Evolutionary conservation across 2,797 vertebrate species (phyloP), one percentile per base, ranked within the genome.

Genomic region (Mormyrus hasselquistii): DNA sequence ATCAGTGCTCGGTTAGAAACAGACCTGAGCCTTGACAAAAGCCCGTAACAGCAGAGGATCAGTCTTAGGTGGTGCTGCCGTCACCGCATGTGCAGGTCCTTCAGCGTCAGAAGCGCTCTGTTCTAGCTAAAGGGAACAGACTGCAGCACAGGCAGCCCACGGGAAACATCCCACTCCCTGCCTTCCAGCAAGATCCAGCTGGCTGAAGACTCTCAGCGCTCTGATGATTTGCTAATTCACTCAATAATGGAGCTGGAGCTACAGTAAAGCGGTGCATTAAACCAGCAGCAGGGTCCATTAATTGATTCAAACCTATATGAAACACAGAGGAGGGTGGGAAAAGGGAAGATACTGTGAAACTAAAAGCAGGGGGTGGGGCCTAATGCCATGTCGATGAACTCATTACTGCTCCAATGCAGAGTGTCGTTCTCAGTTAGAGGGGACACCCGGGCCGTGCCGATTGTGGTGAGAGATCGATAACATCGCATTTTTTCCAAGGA

Each of bases 241-340:
- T 92, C 93, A 92, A 93, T 93, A 94, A 93, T 93, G 93, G 89
- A 90, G 88, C 90, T 89, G 57, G 6, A 90, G 93, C 92, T 92
- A 94, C 90, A 93, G 92, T 91, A 88, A 91, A 89, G 91, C 55
- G 41, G 49, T 84, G 73, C 76, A 47, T 88, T 59, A 79, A 91
- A 92, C 92, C 86, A 22, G 89, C 90, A 91, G 91, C 29, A 87
- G 90, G 91, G 93, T 92, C 93, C 93, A 93, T 92, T 94, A 94
- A 95, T 95, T 94, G 94, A 95, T 93, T 94, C 94, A 94, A 95
- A 94, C 94, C 95, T 93, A 93, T 94, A 94, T 92, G 94, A 93
- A 92, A 92, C 91, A 91, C 90, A 90, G 92, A 92, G 92, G n/a
- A 84, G 82, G 82, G 82, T 1, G 44, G 8, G 47, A 50, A 84